Evolutionary conservation across 2,888 invertebrate genomes (phyloP).

Genomic region (Branchellion lobata): DNA sequence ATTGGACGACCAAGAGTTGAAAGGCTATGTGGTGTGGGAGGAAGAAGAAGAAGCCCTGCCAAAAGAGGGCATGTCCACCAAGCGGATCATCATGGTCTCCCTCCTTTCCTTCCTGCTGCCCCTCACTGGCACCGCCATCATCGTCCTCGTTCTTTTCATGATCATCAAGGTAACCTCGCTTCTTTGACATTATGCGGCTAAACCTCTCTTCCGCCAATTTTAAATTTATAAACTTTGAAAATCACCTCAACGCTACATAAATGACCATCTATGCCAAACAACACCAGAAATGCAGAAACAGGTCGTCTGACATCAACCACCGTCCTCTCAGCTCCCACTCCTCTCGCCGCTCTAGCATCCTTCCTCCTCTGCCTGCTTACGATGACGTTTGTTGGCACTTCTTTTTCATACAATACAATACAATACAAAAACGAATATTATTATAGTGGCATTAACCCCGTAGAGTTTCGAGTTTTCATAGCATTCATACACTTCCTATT

Average conservation of each 20-base stretch:
- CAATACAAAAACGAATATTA: no score
- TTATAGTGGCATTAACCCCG: no score
- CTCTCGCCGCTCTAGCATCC: background rate
- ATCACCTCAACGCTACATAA: no score
- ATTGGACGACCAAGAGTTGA: background rate
- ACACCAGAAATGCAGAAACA: background rate
- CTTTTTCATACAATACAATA: no score
- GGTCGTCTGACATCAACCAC: background rate
- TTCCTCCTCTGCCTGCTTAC: background rate
- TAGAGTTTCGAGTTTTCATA: no score
- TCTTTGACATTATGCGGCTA: no score
- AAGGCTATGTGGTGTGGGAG: background rate
- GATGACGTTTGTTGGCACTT: no score
- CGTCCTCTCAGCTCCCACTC: background rate
- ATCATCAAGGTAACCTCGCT: no score
- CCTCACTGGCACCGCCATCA: background rate
- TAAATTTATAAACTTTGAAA: no score
- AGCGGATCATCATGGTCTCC: background rate
- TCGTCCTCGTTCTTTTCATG: background rate
- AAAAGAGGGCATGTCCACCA: background rate
- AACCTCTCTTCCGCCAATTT: no score
- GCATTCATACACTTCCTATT: no score
- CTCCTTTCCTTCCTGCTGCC: constrained; percentile 37
- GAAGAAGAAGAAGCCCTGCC: background rate
- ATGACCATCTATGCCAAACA: no score